Conservation (phyloP, 2,888 invertebrate genomes). For the Vannuccia rotundouncinata region DNA sequence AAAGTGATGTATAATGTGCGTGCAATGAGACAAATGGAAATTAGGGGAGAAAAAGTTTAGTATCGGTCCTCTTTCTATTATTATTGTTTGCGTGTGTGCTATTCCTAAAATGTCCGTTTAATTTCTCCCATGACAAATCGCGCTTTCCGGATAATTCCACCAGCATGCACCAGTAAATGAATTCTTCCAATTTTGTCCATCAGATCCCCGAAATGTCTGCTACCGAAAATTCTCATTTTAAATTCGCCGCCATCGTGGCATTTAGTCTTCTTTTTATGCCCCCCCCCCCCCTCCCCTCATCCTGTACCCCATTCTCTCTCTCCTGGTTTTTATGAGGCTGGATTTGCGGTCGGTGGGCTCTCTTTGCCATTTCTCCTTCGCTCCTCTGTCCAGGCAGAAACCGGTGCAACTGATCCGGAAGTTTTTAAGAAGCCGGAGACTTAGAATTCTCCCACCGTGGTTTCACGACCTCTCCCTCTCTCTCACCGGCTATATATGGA, state of each 20-base stretch:
- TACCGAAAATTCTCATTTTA: not conserved
- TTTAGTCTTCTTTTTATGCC: not conserved
- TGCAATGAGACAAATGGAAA: no score
- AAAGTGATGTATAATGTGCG: no score
- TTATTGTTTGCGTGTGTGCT: no score
- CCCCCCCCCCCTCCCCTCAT: not conserved
- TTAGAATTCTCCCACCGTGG: not conserved
- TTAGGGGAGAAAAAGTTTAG: no score
- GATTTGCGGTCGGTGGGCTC: not conserved
- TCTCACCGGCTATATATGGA: not conserved
- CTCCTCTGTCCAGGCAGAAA: not conserved
- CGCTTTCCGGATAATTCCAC: not conserved
- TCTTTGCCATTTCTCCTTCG: not conserved
- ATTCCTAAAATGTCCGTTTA: no score
- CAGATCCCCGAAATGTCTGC: not conserved
- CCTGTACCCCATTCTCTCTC: not conserved
- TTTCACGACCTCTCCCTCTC: not conserved
- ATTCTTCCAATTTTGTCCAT: not conserved
- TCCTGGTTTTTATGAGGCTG: not conserved
- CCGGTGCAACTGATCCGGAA: not conserved
- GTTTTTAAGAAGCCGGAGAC: not conserved
- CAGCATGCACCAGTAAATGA: not conserved
- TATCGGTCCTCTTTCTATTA: no score
- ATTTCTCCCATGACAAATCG: conserved; percentile 8
- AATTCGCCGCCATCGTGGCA: not conserved